These are phyloP conservation scores for Dipodomys stephensi DNA, from an alignment of 2,113 vertebrate genomes.

Conservation along the genomic window DNA sequence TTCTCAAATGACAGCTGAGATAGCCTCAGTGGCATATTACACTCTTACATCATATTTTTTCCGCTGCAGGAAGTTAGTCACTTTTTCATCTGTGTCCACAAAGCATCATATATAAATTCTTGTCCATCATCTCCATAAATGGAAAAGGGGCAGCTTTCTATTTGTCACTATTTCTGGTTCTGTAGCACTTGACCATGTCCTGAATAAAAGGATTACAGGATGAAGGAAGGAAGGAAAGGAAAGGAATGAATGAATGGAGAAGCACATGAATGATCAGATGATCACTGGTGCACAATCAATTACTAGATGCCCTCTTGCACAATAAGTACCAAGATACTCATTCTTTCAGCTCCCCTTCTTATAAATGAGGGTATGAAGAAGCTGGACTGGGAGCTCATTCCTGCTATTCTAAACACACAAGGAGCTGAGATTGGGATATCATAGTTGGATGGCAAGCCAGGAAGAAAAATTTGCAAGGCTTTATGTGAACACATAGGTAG, in stretches of 20 bases:
- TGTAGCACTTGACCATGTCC: background rate
- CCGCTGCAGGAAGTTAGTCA: background rate
- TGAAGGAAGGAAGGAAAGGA: background rate
- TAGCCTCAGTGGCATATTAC: background rate
- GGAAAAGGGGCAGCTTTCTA: background rate
- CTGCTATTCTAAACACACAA: too few relatives aligned
- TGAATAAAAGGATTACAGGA: background rate
- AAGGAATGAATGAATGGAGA: background rate
- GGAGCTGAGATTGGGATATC: too few relatives aligned
- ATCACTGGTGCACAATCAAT: background rate
- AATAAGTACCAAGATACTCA: background rate
- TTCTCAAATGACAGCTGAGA: slow-evolving; percentile 50
- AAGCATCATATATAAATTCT: background rate
- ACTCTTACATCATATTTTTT: background rate
- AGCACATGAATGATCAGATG: background rate
- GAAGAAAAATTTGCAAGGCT: too few relatives aligned
- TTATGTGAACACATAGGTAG: too few relatives aligned
- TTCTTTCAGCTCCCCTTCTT: background rate
- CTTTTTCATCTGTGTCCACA: background rate
- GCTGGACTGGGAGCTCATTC: too few relatives aligned
- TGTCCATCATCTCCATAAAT: background rate
- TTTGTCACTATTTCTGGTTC: background rate
- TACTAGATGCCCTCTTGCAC: background rate
- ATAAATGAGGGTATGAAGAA: background rate
- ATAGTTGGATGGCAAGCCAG: too few relatives aligned